These are phyloP conservation scores for Acipenser ruthenus DNA, from an alignment of 2,797 vertebrate genomes.

Conservation along the genomic window DNA sequence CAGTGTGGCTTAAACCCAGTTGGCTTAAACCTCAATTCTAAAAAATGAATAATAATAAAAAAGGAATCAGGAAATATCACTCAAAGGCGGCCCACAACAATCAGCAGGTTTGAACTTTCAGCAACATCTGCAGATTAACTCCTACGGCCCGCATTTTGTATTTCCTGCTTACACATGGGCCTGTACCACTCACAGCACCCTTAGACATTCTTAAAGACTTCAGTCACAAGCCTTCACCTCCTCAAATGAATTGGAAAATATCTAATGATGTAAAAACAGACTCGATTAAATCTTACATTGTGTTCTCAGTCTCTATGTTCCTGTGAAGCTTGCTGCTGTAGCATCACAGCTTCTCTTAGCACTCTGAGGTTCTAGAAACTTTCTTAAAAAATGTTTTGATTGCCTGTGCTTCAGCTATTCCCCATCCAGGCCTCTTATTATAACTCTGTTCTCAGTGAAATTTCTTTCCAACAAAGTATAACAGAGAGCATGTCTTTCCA, in stretches of 20 bases:
- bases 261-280: conserved; percentile 40
- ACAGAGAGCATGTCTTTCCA: too few species aligned
- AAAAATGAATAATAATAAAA: conserved; percentile 20
- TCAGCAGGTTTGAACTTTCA: background rate
- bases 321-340: conserved; percentile 19
- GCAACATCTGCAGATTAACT: conserved; percentile 9
- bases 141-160: conserved; percentile 24
- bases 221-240: conserved; percentile 30
- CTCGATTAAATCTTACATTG: conserved; percentile 26
- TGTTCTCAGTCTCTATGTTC: conserved; percentile 23
- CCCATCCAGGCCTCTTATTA: too few species aligned
- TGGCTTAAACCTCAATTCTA: conserved; percentile 21
- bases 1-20: conserved; percentile 10
- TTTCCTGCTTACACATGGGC: conserved; percentile 30
- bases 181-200: conserved; percentile 38
- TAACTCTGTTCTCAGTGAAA: too few species aligned
- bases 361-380: too few species aligned
- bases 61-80: conserved; percentile 36
- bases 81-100: conserved; percentile 20
- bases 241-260: conserved; percentile 40
- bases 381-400: too few species aligned
- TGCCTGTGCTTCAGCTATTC: too few species aligned
- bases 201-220: conserved; percentile 39
- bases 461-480: too few species aligned
- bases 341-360: too few species aligned